Evolutionary conservation across 2,797 vertebrate genomes (phyloP).

Genomic region (Cyclopterus lumpus): DNA sequence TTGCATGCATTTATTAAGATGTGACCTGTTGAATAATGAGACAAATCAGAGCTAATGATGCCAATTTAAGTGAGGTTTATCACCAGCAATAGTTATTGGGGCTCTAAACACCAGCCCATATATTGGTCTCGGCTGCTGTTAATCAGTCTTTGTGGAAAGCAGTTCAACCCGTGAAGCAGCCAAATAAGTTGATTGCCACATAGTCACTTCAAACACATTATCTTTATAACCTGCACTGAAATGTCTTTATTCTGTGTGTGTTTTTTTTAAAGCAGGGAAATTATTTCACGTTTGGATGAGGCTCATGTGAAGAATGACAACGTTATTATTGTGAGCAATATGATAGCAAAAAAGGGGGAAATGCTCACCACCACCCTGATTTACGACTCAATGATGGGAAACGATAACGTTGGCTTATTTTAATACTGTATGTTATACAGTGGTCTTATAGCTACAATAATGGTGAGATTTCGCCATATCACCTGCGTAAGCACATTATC

Average conservation of each 20-base stretch:
- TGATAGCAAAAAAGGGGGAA: conserved; percentile 30
- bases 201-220: conserved; percentile 5
- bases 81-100: conserved; percentile 41
- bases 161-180: conserved; percentile 38
- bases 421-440: not conserved
- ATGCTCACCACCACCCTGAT: not conserved
- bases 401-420: conserved; percentile 13
- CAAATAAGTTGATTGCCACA: conserved; percentile 33
- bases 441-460: conserved; percentile 4
- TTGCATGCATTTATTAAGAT: conserved; percentile 43
- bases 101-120: conserved; percentile 41
- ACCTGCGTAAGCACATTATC: conserved; percentile 61
- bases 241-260: conserved; percentile 34
- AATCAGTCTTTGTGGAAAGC: conserved; percentile 18
- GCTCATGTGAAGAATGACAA: conserved; percentile 43
- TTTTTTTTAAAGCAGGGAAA: conserved; percentile 31
- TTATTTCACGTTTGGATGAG: conserved; percentile 44
- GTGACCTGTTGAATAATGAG: conserved; percentile 67
- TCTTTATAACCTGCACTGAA: conserved; percentile 30
- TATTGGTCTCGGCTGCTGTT: conserved; percentile 35
- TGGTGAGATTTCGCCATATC: conserved; percentile 25
- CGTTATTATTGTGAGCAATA: conserved; percentile 34
- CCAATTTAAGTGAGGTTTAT: conserved; percentile 60
- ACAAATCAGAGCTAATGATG: conserved; percentile 59
- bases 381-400: conserved; percentile 13